Evolutionary conservation across 2,888 invertebrate species (phyloP).

Genomic region (Drosophila quasianomalipes): DNA sequence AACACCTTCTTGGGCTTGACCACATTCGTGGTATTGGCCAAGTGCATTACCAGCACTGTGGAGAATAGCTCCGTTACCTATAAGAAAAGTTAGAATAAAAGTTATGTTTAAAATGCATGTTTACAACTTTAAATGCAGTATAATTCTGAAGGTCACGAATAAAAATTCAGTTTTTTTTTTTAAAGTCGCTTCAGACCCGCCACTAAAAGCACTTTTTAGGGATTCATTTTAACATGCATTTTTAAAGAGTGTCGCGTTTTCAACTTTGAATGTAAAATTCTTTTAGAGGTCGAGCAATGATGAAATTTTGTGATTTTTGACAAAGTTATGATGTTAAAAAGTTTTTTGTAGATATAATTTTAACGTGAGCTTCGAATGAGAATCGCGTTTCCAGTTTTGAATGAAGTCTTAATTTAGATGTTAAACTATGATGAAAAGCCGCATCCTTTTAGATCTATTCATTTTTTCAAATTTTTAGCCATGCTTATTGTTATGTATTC

Average conservation of each 20-base stretch:
- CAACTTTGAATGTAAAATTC: not conserved
- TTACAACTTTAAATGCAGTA: not conserved
- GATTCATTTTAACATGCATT: not conserved
- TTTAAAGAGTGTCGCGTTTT: not conserved
- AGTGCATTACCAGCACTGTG: slow-evolving; percentile 87
- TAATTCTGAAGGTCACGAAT: not conserved
- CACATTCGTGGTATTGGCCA: slow-evolving; percentile 86
- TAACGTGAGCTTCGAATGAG: too few relatives aligned
- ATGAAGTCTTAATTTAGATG: not conserved
- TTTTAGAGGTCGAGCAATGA: not conserved
- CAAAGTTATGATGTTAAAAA: not conserved
- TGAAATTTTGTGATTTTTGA: not conserved
- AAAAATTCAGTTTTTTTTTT: not conserved
- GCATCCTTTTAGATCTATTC: not conserved
- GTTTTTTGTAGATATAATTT: not conserved
- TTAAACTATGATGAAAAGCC: not conserved
- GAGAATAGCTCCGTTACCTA: slow-evolving; percentile 88
- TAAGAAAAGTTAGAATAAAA: not conserved
- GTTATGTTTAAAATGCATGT: not conserved
- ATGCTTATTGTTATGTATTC: not conserved
- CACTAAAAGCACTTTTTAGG: not conserved
- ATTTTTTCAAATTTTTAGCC: not conserved
- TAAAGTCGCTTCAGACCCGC: not conserved
- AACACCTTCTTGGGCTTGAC: slow-evolving; percentile 87
- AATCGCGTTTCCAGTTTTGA: not conserved